Evolutionary conservation across 2,113 vertebrate genomes (phyloP), one percentile per base, ranked within the genome.

Genomic region (Mungos mungo): DNA sequence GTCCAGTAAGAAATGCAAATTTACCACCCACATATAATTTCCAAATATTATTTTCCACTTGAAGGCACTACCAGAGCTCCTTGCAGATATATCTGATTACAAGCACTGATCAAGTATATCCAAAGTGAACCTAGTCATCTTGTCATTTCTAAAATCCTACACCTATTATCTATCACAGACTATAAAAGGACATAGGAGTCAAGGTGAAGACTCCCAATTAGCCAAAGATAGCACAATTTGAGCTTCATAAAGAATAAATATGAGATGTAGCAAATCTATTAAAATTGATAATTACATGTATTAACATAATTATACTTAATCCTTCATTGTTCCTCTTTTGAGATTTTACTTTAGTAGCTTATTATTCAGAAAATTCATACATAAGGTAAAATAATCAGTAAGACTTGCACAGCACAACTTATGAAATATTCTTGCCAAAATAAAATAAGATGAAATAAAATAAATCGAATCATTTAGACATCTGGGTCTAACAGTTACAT

Each of bases 241-340:
- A 76, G 16, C 27, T 74, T 95, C 13, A 31, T 52, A 89, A 89
- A 41, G 31, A 83, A 47, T 31, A 41, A 91, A 27, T 60, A 80
- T 96, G 35, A 68, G 80, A 89, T 81, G 11, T 41, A 81, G 38
- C 13, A 41, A 66, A 81, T 89, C 27, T 92, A 35, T 95, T 86
- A 95, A 94, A 93, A 86, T 38, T 60, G 50, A 60, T 90, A 71
- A 72, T 52, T 74, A 41, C 13, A 63, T 14, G 69, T 68, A 91
- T 33, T 80, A 91, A 79, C 27, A 76, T 52, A 92, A 60, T 81
- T 96, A 94, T 81, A n/a, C 13, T 96, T 92, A 96, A 74, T 50
- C 2, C 13, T 10, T 82, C 33, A 81, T 76, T 96, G 47, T 83
- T 92, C 7, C 25, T 79, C 31, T 57, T 21, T 92, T 89, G 57